These are phyloP conservation scores for Nomada lathburiana DNA, from an alignment of 2,888 invertebrate genomes.

Conservation along the genomic window DNA sequence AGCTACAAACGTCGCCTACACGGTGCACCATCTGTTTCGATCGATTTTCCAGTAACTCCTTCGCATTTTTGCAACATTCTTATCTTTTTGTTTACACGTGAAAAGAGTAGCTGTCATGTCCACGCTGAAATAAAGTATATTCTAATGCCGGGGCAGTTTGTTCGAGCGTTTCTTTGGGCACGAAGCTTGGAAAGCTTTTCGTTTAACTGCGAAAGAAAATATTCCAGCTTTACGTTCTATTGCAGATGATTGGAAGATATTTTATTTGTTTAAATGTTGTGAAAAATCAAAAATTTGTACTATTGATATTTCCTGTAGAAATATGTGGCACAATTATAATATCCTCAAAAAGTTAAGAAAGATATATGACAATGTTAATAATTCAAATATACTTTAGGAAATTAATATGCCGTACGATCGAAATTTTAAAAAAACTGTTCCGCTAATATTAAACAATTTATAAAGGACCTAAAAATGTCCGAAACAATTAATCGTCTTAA, in stretches of 20 bases:
- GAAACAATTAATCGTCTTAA: too few relatives aligned
- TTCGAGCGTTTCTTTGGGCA: background rate
- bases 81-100: background rate
- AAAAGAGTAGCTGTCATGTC: background rate
- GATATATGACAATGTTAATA: too few relatives aligned
- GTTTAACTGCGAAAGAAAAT: background rate
- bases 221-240: background rate
- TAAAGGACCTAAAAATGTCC: too few relatives aligned
- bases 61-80: background rate
- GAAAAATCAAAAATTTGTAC: too few relatives aligned
- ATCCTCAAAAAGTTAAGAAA: too few relatives aligned
- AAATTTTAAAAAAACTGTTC: too few relatives aligned
- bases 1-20: background rate
- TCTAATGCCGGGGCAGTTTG: background rate
- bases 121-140: background rate
- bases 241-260: background rate
- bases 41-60: background rate
- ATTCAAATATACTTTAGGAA: too few relatives aligned
- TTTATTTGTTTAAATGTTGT: too few relatives aligned
- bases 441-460: too few relatives aligned
- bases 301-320: too few relatives aligned
- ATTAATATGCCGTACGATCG: too few relatives aligned
- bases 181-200: background rate
- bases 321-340: too few relatives aligned
- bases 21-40: slow-evolving; percentile 1